Evolutionary conservation across 92 coral and sea anemone species (phyloP).

Genomic region (Zoanthus sansibaricus): DNA sequence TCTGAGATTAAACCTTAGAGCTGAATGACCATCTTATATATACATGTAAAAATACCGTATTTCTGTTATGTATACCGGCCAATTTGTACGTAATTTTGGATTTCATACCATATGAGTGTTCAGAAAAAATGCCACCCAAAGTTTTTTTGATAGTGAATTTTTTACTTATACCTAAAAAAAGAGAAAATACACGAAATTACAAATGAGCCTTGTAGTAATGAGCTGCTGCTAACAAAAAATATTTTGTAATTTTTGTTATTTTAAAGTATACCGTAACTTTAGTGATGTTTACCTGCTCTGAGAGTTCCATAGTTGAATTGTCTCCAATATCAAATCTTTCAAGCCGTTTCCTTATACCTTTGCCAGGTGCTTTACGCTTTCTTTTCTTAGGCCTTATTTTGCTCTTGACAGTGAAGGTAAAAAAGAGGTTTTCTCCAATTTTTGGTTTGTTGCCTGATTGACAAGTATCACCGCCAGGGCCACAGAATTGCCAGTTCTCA

Average conservation of each 20-base stretch:
- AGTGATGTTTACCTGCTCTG: neutral
- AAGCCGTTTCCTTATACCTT: neutral
- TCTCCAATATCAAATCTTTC: neutral
- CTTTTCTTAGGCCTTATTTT: neutral
- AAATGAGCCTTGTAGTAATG: too few relatives aligned
- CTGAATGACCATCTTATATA: too few relatives aligned
- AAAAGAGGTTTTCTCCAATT: neutral
- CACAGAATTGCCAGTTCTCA: conserved; percentile 39
- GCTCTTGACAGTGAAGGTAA: conserved; percentile 1
- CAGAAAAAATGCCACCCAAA: too few relatives aligned
- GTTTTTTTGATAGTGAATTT: too few relatives aligned
- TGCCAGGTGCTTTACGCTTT: neutral
- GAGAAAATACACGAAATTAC: too few relatives aligned
- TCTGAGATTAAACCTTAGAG: too few relatives aligned
- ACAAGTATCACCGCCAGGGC: neutral
- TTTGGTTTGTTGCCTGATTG: neutral
- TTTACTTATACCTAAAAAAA: too few relatives aligned
- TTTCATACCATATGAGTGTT: too few relatives aligned
- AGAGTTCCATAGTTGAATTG: neutral
- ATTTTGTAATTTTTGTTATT: too few relatives aligned
- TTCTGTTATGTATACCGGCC: too few relatives aligned
- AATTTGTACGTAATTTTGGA: neutral
- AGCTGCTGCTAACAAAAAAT: too few relatives aligned
- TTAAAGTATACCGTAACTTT: neutral
- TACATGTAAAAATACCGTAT: too few relatives aligned